Conservation (phyloP, 2,888 invertebrate genomes). For the Oegoconia quadripuncta region DNA sequence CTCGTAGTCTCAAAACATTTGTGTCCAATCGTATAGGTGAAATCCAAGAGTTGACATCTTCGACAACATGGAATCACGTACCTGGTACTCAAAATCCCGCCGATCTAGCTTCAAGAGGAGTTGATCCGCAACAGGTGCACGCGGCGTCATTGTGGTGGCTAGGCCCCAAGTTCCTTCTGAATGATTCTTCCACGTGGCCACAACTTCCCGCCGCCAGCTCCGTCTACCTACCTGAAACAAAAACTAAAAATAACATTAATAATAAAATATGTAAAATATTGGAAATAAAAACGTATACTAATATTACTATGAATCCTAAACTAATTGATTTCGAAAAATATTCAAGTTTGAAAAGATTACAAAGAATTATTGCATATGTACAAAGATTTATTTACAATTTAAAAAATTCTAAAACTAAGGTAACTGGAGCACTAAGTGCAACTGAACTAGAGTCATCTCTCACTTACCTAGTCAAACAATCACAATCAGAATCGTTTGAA, state of each 20-base stretch:
- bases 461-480: not conserved
- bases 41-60: not conserved
- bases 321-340: not conserved
- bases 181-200: constrained; percentile 1
- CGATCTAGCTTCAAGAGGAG: not conserved
- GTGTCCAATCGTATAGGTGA: not conserved
- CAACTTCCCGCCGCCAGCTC: not conserved
- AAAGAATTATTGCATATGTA: not conserved
- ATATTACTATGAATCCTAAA: too few relatives aligned
- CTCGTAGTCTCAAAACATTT: not conserved
- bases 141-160: not conserved
- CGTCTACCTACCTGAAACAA: constrained; percentile 1
- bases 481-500: constrained; percentile 6
- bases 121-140: not conserved
- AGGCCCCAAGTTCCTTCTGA: not conserved
- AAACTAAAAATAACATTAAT: too few relatives aligned
- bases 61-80: not conserved
- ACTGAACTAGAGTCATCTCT: constrained; percentile 1
- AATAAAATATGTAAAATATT: too few relatives aligned
- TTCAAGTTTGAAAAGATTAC: too few relatives aligned
- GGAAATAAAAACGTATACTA: too few relatives aligned
- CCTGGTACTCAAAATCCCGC: not conserved
- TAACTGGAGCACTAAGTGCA: not conserved
- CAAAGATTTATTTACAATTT: constrained; percentile 5
- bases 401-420: not conserved